Evolutionary conservation across 1,140 invertebrate genomes (phyloP).

Genomic region (Procambarus clarkii): DNA sequence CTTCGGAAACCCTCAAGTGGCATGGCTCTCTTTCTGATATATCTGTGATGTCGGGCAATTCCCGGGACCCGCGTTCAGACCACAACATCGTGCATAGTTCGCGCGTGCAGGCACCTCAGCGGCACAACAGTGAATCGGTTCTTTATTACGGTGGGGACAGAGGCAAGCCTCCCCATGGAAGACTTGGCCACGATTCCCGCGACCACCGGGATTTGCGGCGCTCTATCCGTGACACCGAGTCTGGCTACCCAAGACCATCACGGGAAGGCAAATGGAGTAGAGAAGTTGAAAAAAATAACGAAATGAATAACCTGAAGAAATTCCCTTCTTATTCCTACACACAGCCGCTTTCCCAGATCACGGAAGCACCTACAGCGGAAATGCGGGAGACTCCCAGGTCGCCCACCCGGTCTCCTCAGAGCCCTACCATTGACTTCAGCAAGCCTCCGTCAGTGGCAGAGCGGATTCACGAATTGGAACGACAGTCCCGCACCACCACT

Average conservation of each 20-base stretch:
- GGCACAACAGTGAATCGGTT: conserved; percentile 88
- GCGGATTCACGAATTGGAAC: conserved; percentile 84
- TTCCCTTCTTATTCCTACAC: conserved; percentile 74
- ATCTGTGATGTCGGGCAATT: conserved; percentile 74
- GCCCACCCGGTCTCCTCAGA: conserved; percentile 72
- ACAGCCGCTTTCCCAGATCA: conserved; percentile 72
- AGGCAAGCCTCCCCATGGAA: conserved; percentile 69
- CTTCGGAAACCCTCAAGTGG: conserved; percentile 89
- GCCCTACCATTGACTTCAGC: conserved; percentile 77
- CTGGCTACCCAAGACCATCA: conserved; percentile 60
- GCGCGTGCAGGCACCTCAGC: conserved; percentile 86
- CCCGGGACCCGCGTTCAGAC: conserved; percentile 72
- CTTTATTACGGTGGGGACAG: conserved; percentile 78
- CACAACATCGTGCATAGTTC: conserved; percentile 88
- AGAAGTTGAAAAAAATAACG: conserved; percentile 72
- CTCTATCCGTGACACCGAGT: conserved; percentile 56
- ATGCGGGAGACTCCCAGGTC: conserved; percentile 65
- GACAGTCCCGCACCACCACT: conserved; percentile 75
- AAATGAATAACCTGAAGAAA: conserved; percentile 73
- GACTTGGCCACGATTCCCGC: conserved; percentile 53
- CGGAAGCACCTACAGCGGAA: conserved; percentile 68
- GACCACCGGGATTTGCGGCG: conserved; percentile 65
- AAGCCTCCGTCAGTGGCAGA: conserved; percentile 82
- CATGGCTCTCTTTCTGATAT: conserved; percentile 87
- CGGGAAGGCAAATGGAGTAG: conserved; percentile 71